Base-by-base conservation (phyloP, 2,113 vertebrate genomes). In the Haemorhous mexicanus region DNA sequence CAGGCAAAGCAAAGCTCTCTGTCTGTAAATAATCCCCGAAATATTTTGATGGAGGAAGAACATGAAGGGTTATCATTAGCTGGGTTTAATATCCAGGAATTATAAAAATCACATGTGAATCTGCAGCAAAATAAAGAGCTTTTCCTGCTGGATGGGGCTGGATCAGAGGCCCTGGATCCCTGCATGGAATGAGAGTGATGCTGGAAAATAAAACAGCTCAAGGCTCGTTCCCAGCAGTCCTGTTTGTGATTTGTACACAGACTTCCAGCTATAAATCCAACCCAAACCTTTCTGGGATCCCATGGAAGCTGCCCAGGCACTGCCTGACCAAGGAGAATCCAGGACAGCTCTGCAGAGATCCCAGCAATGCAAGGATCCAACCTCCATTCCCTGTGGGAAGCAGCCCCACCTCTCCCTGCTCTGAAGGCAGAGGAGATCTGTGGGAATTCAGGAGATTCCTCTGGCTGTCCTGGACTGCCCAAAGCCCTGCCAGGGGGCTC, bases 11-110 rank as follows among this genome's bases (percentile, higher is more conserved):
- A 80, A 90, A 80, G 63, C 79, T 73, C 46, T 44, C 52, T 46
- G 58, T 24, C 72, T 77, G 64, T 49, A 95, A 96, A 96, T 67
- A 96, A 94, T 10, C 23, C 76, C 68, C 22, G 16, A n/a, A 67
- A 72, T 67, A 61, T 88, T 93, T 63, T 87, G 77, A 37, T 53
- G 66, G 87, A 64, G 90, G 93, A 85, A 47, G 9, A 93, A 79
- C 84, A 39, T 2, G n/a, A 91, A 89, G 94, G 76, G 89, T 93
- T 93, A 78, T 90, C 90, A 56, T 96, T 81, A 85, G 79, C 58
- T 41, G 37, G 16, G 53, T 89, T 89, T 93, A 82, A 68, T 62
- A 81, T 84, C 80, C 82, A 80, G 69, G 94, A 87, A 79, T 92
- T 77, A 59, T 5, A 70, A 76, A 78, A 74, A 59, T 43, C 39